phyloP scores from a whole-genome alignment of 2,797 vertebrate species.

The Leptoclinus maculatus region DNA sequence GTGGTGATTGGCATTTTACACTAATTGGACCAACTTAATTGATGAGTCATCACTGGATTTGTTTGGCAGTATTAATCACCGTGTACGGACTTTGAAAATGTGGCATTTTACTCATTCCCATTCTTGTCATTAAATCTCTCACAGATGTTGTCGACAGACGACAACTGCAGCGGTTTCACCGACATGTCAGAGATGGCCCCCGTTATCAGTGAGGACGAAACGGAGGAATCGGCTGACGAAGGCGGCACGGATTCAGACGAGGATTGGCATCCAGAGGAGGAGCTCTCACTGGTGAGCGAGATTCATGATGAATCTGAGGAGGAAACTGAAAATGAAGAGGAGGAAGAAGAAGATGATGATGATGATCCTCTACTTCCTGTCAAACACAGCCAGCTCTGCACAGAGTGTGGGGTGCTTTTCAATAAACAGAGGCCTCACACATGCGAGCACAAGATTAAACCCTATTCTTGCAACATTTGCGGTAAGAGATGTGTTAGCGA shows the following conservation, averaged over 20 bases:
- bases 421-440: conserved; percentile 28
- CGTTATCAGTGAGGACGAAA: not conserved
- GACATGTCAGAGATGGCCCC: not conserved
- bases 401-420: conserved; percentile 62
- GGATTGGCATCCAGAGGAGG: conserved; percentile 20
- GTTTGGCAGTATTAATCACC: too few relatives aligned
- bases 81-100: too few relatives aligned
- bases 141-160: not conserved
- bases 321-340: not conserved
- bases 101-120: not conserved
- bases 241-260: conserved; percentile 32
- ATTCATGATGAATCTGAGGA: not conserved
- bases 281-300: not conserved
- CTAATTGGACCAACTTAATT: not conserved
- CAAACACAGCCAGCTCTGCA: conserved; percentile 49
- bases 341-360: not conserved
- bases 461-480: conserved; percentile 59
- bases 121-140: not conserved
- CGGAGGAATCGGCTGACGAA: conserved; percentile 3
- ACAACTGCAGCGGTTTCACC: not conserved
- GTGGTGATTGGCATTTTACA: not conserved
- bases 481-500: conserved; percentile 56
- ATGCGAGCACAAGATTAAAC: conserved; percentile 59
- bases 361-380: not conserved
- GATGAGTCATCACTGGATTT: not conserved